These are phyloP conservation scores for Drosophila funebris DNA, from an alignment of 1,140 invertebrate species.

Conservation along the genomic window DNA sequence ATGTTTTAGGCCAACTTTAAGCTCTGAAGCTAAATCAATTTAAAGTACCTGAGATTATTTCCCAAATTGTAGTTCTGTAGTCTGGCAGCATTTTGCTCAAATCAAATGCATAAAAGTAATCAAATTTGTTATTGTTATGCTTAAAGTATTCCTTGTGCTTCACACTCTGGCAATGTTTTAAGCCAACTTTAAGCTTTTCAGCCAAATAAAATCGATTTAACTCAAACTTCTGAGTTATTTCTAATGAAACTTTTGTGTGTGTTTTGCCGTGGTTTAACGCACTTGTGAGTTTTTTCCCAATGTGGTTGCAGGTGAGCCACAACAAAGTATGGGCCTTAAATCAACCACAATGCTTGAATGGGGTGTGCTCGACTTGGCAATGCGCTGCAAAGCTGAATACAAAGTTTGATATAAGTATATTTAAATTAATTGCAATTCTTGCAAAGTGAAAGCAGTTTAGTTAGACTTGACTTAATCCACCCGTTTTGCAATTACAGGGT, in stretches of 20 bases:
- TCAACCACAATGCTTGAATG: not conserved
- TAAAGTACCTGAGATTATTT: no score
- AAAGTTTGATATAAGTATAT: no score
- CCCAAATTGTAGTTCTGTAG: no score
- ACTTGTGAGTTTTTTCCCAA: conserved; percentile 13
- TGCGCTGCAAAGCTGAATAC: no score
- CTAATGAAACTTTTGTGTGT: conserved; percentile 12
- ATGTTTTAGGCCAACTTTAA: no score
- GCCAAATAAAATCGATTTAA: conserved; percentile 9
- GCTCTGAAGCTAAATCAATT: no score
- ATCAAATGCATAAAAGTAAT: not conserved
- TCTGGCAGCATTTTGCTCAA: no score
- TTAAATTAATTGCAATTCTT: no score
- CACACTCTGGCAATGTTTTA: not conserved
- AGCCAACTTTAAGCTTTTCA: not conserved
- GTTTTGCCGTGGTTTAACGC: not conserved
- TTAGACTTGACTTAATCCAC: no score
- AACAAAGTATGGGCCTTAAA: conserved; percentile 24
- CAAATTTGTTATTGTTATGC: not conserved
- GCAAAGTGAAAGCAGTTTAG: no score
- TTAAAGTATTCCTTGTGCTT: not conserved
- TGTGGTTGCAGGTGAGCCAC: conserved; percentile 27
- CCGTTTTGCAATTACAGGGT: not conserved
- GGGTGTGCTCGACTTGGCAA: not conserved
- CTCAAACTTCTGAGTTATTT: not conserved